Evolutionary conservation across 1,140 invertebrate species (phyloP), one percentile per base, ranked within the genome.

Genomic region (Eupristina koningsbergeri): DNA sequence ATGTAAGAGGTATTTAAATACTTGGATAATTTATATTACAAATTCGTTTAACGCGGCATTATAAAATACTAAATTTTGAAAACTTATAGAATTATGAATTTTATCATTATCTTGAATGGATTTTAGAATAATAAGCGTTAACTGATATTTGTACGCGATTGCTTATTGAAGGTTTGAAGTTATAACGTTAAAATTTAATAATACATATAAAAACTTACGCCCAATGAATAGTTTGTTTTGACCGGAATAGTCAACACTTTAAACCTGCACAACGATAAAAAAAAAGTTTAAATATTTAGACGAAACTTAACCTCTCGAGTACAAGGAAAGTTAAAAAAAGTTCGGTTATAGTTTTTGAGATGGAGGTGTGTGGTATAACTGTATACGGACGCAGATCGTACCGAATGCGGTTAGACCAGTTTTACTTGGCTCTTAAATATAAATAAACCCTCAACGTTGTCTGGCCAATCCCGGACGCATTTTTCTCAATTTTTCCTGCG

Each of bases 241-340:
- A 6, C 5, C 29, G 15, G 11, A 7, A 31, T 22, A 67, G 17
- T 67, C 15, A 67, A 67, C 31, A n/a, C 29, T 67, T 67, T 36
- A 36, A 67, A 67, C 34, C 17, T 36, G 22, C 9, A 36, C 64
- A 11, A 71, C n/a, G 1, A 71, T 1, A 41, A 41, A 13, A 0
- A 39, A 39, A 41, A 71, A 31, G 15, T 71, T 41, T 7, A 71
- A n/a, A 71, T 67, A 67, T 71, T 71, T 71, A 39, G 67, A n/a
- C 0, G 17, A 71, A 71, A 71, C 36, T 69, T 69, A 69, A 36
- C 67, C 61, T 31, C 61, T n/a, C 67, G 26, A 41, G 67, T 41
- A 41, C 17, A 17, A 9, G 26, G 34, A 41, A 41, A 71, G 67
- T 41, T 71, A 2, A 41, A 22, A 13, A 41, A 71, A 71, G 67